Evolutionary conservation across 2,888 invertebrate species (phyloP).

Genomic region (Platycheirus rosarum): DNA sequence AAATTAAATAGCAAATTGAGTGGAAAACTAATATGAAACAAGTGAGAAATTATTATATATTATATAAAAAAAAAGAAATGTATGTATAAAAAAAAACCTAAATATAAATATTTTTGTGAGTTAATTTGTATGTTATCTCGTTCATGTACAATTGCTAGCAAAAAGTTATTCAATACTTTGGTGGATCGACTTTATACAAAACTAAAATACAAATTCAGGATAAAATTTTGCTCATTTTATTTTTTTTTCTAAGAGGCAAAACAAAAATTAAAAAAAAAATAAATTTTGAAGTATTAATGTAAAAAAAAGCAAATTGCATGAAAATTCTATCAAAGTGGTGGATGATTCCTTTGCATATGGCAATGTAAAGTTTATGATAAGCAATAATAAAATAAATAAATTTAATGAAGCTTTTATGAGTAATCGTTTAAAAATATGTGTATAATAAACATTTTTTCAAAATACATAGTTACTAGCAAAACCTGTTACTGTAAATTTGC

Average conservation of each 20-base stretch:
- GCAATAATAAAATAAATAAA: slow-evolving; percentile 78
- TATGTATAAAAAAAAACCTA: slow-evolving; percentile 47
- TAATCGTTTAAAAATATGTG: slow-evolving; percentile 50
- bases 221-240: slow-evolving; percentile 57
- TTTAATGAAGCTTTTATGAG: slow-evolving; percentile 67
- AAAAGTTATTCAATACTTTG: slow-evolving; percentile 58
- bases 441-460: slow-evolving; percentile 57
- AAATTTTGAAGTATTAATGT: not conserved
- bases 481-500: slow-evolving; percentile 68
- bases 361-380: slow-evolving; percentile 80
- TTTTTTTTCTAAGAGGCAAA: slow-evolving; percentile 36
- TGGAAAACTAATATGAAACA: slow-evolving; percentile 31
- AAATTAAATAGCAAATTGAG: slow-evolving; percentile 53
- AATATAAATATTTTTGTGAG: slow-evolving; percentile 70
- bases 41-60: slow-evolving; percentile 53
- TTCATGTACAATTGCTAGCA: slow-evolving; percentile 70
- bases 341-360: slow-evolving; percentile 52
- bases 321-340: slow-evolving; percentile 49
- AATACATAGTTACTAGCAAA: slow-evolving; percentile 61
- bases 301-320: not conserved
- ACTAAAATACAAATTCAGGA: slow-evolving; percentile 45
- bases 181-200: not conserved
- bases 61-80: slow-evolving; percentile 37
- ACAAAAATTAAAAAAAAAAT: slow-evolving; percentile 13
- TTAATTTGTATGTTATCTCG: slow-evolving; percentile 73